Evolutionary conservation across 2,113 vertebrate genomes (phyloP).

Genomic region (Antechinus flavipes): DNA sequence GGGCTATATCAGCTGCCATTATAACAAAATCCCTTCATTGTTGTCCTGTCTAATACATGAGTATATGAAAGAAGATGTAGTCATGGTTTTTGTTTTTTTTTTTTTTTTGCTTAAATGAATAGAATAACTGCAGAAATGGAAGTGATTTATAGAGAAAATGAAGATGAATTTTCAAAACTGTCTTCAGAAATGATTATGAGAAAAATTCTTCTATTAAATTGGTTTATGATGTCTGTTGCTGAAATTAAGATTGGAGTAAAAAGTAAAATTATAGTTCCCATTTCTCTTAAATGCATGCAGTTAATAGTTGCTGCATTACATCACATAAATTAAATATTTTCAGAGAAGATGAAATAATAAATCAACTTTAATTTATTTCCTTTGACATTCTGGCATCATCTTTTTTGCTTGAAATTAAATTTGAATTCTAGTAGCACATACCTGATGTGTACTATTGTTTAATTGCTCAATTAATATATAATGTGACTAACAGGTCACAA

Average conservation of each 20-base stretch:
- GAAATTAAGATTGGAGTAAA: not conserved
- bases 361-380: not conserved
- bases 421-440: not conserved
- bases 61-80: not conserved
- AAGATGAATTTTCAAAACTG: not conserved
- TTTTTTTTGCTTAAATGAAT: not conserved
- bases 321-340: too few relatives aligned
- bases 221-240: not conserved
- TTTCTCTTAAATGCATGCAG: not conserved
- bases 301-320: rapidly evolving
- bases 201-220: not conserved
- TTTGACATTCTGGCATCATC: too few relatives aligned
- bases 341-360: too few relatives aligned
- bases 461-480: not conserved
- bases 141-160: not conserved
- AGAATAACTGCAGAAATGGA: not conserved
- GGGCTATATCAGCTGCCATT: not conserved
- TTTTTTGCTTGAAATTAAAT: not conserved
- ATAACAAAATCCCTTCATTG: not conserved
- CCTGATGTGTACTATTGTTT: not conserved
- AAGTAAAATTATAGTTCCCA: not conserved
- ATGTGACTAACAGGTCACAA: not conserved
- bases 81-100: not conserved
- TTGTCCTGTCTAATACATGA: not conserved
- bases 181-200: not conserved